A percentile compares a stretch with the other conserved stretches of the same genome.
These are phyloP conservation scores for Ranitomeya imitator DNA, from an alignment of 2,113 vertebrate species.

Conservation along the genomic window DNA sequence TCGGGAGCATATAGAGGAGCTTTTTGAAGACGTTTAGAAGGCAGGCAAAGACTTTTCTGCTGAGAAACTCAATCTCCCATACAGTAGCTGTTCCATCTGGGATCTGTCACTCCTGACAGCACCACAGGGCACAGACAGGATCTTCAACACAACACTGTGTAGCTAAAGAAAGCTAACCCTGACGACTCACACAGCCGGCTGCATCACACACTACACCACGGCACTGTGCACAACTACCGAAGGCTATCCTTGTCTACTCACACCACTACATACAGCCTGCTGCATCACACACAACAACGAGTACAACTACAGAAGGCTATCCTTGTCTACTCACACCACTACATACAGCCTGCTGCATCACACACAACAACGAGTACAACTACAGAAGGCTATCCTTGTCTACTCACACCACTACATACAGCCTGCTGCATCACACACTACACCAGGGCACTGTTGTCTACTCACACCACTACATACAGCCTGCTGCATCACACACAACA, in stretches of 20 bases:
- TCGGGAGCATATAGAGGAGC: constrained; percentile 75
- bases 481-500: no score
- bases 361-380: no score
- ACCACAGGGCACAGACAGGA: constrained; percentile 79
- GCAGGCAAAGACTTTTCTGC: constrained; percentile 73
- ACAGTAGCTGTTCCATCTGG: constrained; percentile 90
- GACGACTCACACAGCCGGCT: constrained; percentile 67
- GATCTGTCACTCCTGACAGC: constrained; percentile 89
- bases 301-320: not conserved
- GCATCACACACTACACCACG: not conserved
- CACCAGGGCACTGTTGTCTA: no score
- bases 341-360: no score
- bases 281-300: not conserved
- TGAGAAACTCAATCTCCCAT: constrained; percentile 88
- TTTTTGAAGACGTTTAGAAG: constrained; percentile 80
- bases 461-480: no score
- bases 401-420: no score
- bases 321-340: no score
- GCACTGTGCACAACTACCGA: not conserved
- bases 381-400: no score
- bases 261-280: not conserved
- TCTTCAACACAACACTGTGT: constrained; percentile 76
- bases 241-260: not conserved
- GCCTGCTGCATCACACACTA: no score
- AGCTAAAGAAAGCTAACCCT: constrained; percentile 73